phyloP scores from a whole-genome alignment of 1,140 invertebrate genomes.

The Oppia nitens region DNA sequence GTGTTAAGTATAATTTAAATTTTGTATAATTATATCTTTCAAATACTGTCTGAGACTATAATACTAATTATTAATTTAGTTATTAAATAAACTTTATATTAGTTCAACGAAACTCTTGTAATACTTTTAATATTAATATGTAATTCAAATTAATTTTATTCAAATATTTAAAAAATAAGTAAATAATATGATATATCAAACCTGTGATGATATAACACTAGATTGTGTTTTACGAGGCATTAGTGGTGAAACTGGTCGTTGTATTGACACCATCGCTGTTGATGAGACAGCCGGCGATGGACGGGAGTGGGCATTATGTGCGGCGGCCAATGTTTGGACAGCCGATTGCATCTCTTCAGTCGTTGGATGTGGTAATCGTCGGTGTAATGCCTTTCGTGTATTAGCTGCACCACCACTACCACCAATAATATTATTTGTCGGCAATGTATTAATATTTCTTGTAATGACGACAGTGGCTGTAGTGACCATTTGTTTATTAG shows the following conservation, averaged over 20 bases:
- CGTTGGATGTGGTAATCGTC: slow-evolving; percentile 21
- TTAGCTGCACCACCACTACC: background rate
- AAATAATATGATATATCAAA: no score
- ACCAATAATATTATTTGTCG: no score
- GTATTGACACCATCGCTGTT: slow-evolving; percentile 2
- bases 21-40: no score
- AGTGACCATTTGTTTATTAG: background rate
- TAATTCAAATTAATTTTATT: no score
- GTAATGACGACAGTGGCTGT: background rate
- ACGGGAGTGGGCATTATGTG: slow-evolving; percentile 14
- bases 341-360: slow-evolving; percentile 20
- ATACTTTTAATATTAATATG: no score
- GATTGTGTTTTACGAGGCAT: slow-evolving; percentile 8
- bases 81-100: no score
- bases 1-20: no score
- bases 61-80: no score
- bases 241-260: slow-evolving; percentile 5
- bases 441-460: no score
- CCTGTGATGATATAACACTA: background rate
- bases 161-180: no score
- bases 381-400: slow-evolving; percentile 7
- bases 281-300: background rate
- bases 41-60: no score
- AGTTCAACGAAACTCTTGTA: no score
- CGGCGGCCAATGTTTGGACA: slow-evolving; percentile 17